Base-by-base conservation (phyloP, 1,140 invertebrate genomes). In the Drosophila triauraria region DNA sequence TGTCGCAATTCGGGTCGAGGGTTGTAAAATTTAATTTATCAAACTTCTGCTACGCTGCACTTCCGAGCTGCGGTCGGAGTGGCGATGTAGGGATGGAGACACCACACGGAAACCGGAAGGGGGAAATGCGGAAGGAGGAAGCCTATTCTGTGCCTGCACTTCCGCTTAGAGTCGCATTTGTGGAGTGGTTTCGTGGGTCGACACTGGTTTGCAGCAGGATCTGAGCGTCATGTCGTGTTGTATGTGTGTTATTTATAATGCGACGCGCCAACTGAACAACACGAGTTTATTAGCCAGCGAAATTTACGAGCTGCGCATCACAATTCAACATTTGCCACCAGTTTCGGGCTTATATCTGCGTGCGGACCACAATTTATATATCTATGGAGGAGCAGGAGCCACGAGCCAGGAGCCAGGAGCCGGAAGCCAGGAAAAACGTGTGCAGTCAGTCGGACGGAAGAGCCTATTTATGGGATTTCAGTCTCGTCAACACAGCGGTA, bases 71-170 rank as follows among this genome's bases (percentile, higher is more conserved):
- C 30, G 30, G 30, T 30, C 4, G 27, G 27, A 27, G 27, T 27
- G 27, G 27, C 27, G 27, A 30, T 30, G 30, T 30, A 7, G 30
- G 5, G 30, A 30, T 30, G 30, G 63, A 68, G 82, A 63, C 68
- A 82, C 48, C 58, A 59, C 53, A 75, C 75, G 75, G 82, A 81
- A 87, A 75, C 79, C 83, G 82, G 82, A 85, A 85, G 74, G 48
- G 71, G 80, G 79, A 75, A 82, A 79, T 62, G 64, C 82, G 82
- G 82, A 87, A 75, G 83, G 72, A 51, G 70, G 72, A 70, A 81
- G 79, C 75, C 86, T 78, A 85, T 85, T 82, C 78, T 78, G 79
- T 87, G 82, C 76, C 84, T 85, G 82, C 83, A 85, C 82, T 85
- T 85, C 82, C 82, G 82, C 53, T 85, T 67, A 71, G 65, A 82